Base-by-base conservation (phyloP, 2,113 vertebrate genomes). In the Nibea coibor region DNA sequence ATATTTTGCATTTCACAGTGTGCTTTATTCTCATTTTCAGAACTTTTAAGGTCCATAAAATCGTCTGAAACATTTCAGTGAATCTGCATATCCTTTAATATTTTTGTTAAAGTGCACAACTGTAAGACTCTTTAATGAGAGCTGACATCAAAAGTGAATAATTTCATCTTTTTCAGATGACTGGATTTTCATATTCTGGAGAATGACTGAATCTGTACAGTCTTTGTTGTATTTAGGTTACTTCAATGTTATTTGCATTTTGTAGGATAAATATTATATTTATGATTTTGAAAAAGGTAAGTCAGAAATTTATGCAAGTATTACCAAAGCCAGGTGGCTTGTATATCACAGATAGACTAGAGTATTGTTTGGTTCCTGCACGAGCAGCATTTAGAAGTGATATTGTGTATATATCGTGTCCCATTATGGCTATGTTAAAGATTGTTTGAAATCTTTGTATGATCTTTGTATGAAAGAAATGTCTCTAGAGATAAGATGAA, bases 231-330 rank as follows among this genome's bases (percentile, higher is more conserved):
- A 63, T 66, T 59, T 10, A 11, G 6, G 2, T 6, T 67, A 56
- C 62, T 67, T 57, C 0, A 43, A 66, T 59, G 24, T 47, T 43
- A 45, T 67, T 53, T 53, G 47, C 5, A 71, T 59, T 63, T 59
- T 82, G 19, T 10, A 42, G 4, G 11, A 73, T 78, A 20, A 54
- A 74, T 80, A 8, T 28, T 43, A 1, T 62, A 16, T 47, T 50
- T 57, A 4, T 68, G 11, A 20, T 14, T 19, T 28, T 22, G 9
- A 2, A 72, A 22, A 59, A 35, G 35, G 35, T 7, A 35, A 35
- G 8, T 35, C 35, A 35, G 7, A 35, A 35, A 35, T 35, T 1
- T 35, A 7, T 35, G n/a, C n/a, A 26, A 26, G 24, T 26, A 39
- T 39, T 39, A 39, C 7, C 35, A 39, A 39, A 39, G 47, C 43